Percentiles rank a stretch among this genome's conserved stretches.
phyloP scores from a whole-genome alignment of 2,888 invertebrate genomes.

The Uropetala carovei region DNA sequence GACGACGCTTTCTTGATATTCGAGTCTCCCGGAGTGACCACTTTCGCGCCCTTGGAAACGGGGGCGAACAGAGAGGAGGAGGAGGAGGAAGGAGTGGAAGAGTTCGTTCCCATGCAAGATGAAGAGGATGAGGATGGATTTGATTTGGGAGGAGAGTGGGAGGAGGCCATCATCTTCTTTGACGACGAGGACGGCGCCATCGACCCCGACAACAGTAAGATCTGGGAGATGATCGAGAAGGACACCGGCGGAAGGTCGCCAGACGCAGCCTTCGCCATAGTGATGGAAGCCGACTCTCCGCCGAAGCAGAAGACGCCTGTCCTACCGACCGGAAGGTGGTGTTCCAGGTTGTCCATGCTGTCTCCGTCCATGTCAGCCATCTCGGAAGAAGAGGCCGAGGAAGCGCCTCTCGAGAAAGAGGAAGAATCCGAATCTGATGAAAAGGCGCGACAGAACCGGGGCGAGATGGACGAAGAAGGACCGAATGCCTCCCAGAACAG shows the following conservation, averaged over 20 bases:
- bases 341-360: not conserved
- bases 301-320: conserved; percentile 8
- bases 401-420: not conserved
- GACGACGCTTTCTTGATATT: conserved; percentile 18
- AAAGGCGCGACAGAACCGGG: not conserved
- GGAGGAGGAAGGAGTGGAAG: not conserved
- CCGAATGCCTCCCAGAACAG: not conserved
- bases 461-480: not conserved
- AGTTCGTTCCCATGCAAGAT: not conserved
- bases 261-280: not conserved
- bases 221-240: not conserved
- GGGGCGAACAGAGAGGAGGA: not conserved
- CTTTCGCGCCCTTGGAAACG: not conserved
- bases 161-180: not conserved
- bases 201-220: too few relatives aligned
- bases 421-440: not conserved
- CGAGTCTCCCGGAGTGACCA: conserved; percentile 39
- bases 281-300: not conserved
- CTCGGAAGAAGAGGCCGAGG: conserved; percentile 45
- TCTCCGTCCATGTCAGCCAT: conserved; percentile 42
- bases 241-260: not conserved
- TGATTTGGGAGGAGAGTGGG: not conserved
- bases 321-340: conserved; percentile 44
- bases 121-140: not conserved
- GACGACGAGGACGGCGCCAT: not conserved